These are phyloP conservation scores for Furcula furcula DNA, from an alignment of 2,888 invertebrate genomes.

Conservation along the genomic window DNA sequence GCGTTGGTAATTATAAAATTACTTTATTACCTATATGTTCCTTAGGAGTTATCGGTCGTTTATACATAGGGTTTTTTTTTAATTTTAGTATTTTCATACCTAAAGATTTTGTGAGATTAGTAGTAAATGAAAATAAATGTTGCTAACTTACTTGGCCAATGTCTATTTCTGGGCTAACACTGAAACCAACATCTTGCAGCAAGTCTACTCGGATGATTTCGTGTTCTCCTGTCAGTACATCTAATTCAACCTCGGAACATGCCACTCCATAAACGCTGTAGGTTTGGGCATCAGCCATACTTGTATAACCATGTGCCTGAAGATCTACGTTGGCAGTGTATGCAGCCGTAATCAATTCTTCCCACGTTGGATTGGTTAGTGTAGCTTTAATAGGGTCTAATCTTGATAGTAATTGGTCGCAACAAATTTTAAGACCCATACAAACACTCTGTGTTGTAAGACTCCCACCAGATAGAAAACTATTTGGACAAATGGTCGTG, in stretches of 20 bases:
- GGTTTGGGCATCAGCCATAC: constrained; percentile 18
- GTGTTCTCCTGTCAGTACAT: constrained; percentile 85
- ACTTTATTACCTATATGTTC: too few species aligned
- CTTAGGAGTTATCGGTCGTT: too few species aligned
- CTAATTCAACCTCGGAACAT: constrained; percentile 85
- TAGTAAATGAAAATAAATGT: too few species aligned
- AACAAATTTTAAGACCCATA: constrained; percentile 72
- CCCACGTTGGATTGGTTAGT: constrained; percentile 67
- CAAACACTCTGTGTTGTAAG: constrained; percentile 84
- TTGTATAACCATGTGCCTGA: constrained; percentile 39
- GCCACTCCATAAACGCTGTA: constrained; percentile 76
- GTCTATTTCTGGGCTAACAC: constrained; percentile 84
- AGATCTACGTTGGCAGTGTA: constrained; percentile 31
- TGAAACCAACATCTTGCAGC: constrained; percentile 83
- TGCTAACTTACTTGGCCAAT: constrained; percentile 83
- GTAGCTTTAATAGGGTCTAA: constrained; percentile 57
- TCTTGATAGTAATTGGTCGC: constrained; percentile 62
- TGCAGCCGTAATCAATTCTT: constrained; percentile 68
- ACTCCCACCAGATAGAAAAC: constrained; percentile 84
- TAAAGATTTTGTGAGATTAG: too few species aligned
- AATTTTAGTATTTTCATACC: too few species aligned
- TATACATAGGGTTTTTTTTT: too few species aligned
- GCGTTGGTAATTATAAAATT: too few species aligned
- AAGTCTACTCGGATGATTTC: constrained; percentile 82
- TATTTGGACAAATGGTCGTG: constrained; percentile 83